Evolutionary conservation across 2,113 vertebrate species (phyloP).

Genomic region (Chloroceryle aenea): DNA sequence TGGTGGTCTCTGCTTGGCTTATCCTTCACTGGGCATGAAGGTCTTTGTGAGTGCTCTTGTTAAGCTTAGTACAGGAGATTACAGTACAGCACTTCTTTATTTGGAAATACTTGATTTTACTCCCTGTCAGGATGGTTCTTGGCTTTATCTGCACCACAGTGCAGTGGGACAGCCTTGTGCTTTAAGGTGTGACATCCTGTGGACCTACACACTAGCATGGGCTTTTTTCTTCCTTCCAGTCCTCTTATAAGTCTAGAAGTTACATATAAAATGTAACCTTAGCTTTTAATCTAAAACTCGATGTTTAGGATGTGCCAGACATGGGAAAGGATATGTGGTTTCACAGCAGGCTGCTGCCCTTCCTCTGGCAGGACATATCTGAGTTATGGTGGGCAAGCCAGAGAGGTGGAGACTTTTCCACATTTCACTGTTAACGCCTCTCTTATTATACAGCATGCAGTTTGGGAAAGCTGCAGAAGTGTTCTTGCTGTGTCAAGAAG

Average conservation of each 20-base stretch:
- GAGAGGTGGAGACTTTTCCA: slow-evolving; percentile 14
- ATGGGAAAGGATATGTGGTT: slow-evolving; percentile 38
- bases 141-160: neutral
- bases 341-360: slow-evolving; percentile 47
- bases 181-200: neutral
- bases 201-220: neutral
- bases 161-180: neutral
- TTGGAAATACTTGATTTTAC: neutral
- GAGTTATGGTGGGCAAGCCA: neutral
- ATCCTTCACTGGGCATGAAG: neutral
- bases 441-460: neutral
- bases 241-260: neutral
- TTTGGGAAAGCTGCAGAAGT: slow-evolving; percentile 12
- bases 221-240: neutral
- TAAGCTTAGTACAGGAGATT: neutral
- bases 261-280: slow-evolving; percentile 37
- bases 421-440: neutral
- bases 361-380: slow-evolving; percentile 37
- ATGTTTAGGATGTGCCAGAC: slow-evolving; percentile 2
- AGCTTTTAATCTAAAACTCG: slow-evolving; percentile 2
- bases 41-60: neutral
- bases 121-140: neutral
- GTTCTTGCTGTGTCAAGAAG: neutral
- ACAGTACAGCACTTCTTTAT: neutral
- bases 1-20: neutral